Percentiles rank a stretch among this genome's conserved stretches.
Conservation (phyloP, 2,888 invertebrate species). For the Scrobipalpa costella region DNA sequence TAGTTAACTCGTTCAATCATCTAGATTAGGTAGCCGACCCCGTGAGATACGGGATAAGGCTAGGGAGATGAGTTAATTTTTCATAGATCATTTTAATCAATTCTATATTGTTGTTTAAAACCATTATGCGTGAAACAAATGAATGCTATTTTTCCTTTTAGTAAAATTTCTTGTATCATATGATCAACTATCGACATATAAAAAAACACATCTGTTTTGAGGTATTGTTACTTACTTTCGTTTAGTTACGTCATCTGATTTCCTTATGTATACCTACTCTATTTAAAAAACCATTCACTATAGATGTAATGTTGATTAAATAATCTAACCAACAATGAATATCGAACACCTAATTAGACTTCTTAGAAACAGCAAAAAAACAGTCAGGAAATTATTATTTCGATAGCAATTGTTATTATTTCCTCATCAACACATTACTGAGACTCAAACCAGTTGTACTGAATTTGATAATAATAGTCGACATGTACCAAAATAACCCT, state of each 20-base stretch:
- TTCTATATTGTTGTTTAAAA: no score
- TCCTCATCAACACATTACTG: slow-evolving; percentile 19
- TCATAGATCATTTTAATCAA: no score
- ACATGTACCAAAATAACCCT: not conserved
- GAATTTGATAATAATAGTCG: not conserved
- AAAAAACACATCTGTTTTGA: no score
- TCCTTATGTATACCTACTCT: not conserved
- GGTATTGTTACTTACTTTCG: not conserved
- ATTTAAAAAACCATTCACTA: slow-evolving; percentile 1
- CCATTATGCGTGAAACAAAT: no score
- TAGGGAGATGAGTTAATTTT: no score
- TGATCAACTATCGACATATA: no score
- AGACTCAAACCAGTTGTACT: not conserved
- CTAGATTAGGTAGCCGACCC: no score
- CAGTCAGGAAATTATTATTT: slow-evolving; percentile 18
- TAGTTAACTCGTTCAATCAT: no score
- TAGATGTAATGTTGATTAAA: slow-evolving; percentile 1
- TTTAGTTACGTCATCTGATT: not conserved
- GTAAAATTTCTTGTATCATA: no score
- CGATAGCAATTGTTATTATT: slow-evolving; percentile 8
- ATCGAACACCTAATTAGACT: slow-evolving; percentile 8
- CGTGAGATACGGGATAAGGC: no score
- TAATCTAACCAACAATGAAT: not conserved
- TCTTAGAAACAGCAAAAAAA: slow-evolving; percentile 15
- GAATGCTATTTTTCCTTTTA: no score